phyloP scores from a whole-genome alignment of 2,888 invertebrate species.

The Dioctria linearis region DNA sequence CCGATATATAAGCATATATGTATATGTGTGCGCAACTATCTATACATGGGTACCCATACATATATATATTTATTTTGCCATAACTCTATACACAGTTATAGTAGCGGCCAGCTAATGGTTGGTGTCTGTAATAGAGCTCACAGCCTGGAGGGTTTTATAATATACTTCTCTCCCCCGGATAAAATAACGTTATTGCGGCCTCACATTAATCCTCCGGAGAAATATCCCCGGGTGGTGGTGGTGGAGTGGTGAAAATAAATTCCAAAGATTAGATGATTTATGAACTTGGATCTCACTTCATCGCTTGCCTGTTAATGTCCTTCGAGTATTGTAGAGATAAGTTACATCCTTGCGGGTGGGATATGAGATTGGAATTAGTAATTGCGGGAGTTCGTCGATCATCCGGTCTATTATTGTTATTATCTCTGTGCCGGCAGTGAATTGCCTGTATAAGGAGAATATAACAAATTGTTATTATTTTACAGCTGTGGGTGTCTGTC shows the following conservation, averaged over 20 bases:
- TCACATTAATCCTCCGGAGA: conserved; percentile 31
- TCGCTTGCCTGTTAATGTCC: conserved; percentile 51
- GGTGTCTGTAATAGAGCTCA: conserved; percentile 23
- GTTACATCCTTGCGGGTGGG: conserved; percentile 10
- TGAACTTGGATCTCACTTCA: conserved; percentile 51
- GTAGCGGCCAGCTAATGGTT: not conserved
- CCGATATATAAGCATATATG: conserved; percentile 46
- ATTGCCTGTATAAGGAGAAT: no score
- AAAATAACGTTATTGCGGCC: conserved; percentile 43
- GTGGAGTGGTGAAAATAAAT: conserved; percentile 38
- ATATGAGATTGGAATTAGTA: conserved; percentile 18
- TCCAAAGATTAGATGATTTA: conserved; percentile 54
- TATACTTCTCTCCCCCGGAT: conserved; percentile 19
- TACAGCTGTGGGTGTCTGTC: no score
- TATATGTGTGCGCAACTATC: conserved; percentile 21
- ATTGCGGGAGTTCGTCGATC: conserved; percentile 43
- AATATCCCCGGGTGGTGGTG: not conserved
- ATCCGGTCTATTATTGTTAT: conserved; percentile 39
- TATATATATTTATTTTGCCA: no score
- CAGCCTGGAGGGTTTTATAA: conserved; percentile 5
- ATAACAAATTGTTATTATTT: no score
- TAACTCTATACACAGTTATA: no score
- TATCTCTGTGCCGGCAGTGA: no score
- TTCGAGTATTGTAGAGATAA: conserved; percentile 9
- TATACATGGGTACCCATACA: not conserved